Base-by-base conservation (phyloP, 2,797 vertebrate species). In the Steatocranus sp. region DNA sequence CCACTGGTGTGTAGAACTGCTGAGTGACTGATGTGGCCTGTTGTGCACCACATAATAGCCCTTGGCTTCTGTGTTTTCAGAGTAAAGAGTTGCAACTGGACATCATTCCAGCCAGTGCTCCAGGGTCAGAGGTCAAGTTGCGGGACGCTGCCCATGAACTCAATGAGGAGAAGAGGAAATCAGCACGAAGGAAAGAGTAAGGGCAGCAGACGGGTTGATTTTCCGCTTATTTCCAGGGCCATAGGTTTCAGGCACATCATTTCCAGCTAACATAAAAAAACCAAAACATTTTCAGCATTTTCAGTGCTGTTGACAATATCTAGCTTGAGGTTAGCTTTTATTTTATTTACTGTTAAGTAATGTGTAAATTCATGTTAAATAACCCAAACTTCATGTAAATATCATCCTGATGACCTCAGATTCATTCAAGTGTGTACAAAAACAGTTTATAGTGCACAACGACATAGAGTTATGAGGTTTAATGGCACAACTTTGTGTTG, bases 171-270 rank as follows among this genome's bases (percentile, higher is more conserved):
- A 99, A 98, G 86, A 96, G 98, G 79, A 99, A 99, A 87, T 99
- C 98, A 11, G 98, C 98, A 15, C 97, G 98, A 90, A 97, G 98
- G 92, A 99, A 99, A 97, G 98, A 99, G 98, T 99, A 96, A 95
- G 96, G 81, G 7, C 34, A 76, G 3, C 50, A 41, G 4, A 25
- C 8, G 7, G 23, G 78, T 14, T 30, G 73, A 61, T 63, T 11
- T 25, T n/a, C 51, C 14, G 6, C 38, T 43, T 23, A 58, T 82
- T 48, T 27, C 56, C 43, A n/a, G 8, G 17, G 25, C 30, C 48
- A 74, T 5, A 14, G 27, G 43, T 54, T 54, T 23, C 9, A 18
- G 41, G 10, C 17, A 18, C 11, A 49, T 32, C 7, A 27, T 79
- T 61, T 61, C 34, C 76, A 43, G 25, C 27, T 61, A 66, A 48